Percentiles rank a stretch among this genome's conserved stretches.
phyloP scores from a whole-genome alignment of 2,888 invertebrate species.

The Callosobruchus maculatus region DNA sequence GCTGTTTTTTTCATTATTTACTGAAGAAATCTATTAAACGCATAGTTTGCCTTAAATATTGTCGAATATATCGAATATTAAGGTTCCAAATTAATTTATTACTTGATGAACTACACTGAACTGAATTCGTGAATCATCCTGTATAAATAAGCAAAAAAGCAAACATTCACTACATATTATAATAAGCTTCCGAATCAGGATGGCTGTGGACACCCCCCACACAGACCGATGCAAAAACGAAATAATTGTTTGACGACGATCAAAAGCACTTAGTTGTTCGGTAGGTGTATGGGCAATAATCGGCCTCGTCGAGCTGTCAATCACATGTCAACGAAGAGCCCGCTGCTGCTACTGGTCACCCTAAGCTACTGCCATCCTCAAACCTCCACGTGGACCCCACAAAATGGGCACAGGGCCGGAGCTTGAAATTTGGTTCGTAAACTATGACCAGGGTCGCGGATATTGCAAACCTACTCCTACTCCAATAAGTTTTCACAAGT shows the following conservation, averaged over 20 bases:
- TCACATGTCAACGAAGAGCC: conserved; percentile 23
- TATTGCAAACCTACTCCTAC: too few species aligned
- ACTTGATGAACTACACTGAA: too few species aligned
- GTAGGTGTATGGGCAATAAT: conserved; percentile 19
- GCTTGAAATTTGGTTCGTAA: too few species aligned
- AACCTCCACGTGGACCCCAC: background rate
- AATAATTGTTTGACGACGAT: conserved; percentile 33
- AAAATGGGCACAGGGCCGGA: too few species aligned
- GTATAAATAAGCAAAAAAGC: background rate
- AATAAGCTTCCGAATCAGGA: background rate
- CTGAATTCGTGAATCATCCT: background rate
- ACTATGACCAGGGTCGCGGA: too few species aligned
- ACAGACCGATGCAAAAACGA: conserved; percentile 26
- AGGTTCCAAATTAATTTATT: too few species aligned
- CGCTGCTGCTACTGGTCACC: conserved; percentile 7
- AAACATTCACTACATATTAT: background rate
- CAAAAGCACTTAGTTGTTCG: conserved; percentile 31
- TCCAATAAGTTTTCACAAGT: too few species aligned
- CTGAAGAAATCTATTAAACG: too few species aligned
- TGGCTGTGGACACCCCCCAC: background rate
- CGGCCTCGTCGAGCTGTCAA: conserved; percentile 26
- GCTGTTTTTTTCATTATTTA: too few species aligned
- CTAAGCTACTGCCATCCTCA: too few species aligned
- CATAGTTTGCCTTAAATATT: too few species aligned
- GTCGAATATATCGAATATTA: too few species aligned